Percentiles rank a stretch among this genome's conserved stretches.
These are phyloP conservation scores for Brachylomia viminalis DNA, from an alignment of 2,888 invertebrate species.

Conservation along the genomic window DNA sequence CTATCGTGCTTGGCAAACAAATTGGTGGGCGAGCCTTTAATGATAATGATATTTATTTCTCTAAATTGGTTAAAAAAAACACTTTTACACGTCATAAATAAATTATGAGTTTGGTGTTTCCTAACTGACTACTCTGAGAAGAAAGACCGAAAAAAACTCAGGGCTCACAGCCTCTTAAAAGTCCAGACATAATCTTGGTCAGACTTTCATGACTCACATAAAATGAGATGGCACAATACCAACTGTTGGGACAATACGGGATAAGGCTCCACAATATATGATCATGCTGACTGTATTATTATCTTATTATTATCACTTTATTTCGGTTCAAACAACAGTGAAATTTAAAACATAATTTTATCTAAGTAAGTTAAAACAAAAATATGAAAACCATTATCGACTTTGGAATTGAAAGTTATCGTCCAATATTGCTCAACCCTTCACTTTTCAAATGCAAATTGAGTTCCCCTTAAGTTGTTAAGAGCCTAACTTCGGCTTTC, in stretches of 20 bases:
- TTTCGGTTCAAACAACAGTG: conserved; percentile 12
- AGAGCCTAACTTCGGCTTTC: conserved; percentile 57
- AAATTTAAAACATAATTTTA: conserved; percentile 22
- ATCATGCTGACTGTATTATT: neutral
- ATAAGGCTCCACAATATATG: neutral
- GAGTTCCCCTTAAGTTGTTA: conserved; percentile 57
- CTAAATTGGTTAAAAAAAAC: neutral
- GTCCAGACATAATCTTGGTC: neutral
- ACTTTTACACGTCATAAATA: too few species aligned
- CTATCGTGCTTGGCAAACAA: neutral
- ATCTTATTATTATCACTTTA: neutral
- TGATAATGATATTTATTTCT: neutral
- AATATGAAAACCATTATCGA: conserved; percentile 49
- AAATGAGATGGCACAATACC: neutral
- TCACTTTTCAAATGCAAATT: conserved; percentile 61
- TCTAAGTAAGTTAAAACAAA: conserved; percentile 30
- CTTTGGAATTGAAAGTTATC: conserved; percentile 59
- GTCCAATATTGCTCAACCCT: conserved; percentile 48
- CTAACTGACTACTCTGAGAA: neutral
- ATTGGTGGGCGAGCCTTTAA: neutral
- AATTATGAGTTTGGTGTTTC: neutral
- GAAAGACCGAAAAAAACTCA: neutral
- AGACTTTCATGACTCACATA: neutral
- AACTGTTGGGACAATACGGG: neutral
- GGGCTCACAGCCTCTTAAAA: neutral